These are phyloP conservation scores for Macaria liturata DNA, from an alignment of 2,888 invertebrate genomes.

Conservation along the genomic window DNA sequence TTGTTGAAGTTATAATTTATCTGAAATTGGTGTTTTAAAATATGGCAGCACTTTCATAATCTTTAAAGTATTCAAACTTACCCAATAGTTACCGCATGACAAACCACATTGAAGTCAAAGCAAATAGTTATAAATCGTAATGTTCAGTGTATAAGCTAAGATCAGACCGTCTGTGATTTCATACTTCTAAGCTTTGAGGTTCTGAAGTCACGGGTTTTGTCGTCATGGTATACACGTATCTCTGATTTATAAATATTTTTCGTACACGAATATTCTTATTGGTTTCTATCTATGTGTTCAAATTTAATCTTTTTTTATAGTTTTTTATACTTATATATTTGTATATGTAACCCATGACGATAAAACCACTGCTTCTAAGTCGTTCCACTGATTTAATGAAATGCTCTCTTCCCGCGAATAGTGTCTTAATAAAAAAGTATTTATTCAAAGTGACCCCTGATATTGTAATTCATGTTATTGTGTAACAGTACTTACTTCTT, in stretches of 20 bases:
- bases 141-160: constrained; percentile 18
- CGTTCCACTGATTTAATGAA: constrained; percentile 49
- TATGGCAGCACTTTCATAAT: no score
- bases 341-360: constrained; percentile 15
- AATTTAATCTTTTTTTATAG: no score
- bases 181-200: constrained; percentile 25
- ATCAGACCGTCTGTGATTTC: constrained; percentile 27
- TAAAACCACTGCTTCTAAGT: constrained; percentile 31
- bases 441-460: constrained; percentile 72
- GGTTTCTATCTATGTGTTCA: no score
- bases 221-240: constrained; percentile 9
- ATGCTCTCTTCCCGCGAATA: constrained; percentile 70
- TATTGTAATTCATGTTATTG: constrained; percentile 63
- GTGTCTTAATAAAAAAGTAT: constrained; percentile 60
- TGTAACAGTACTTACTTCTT: constrained; percentile 74
- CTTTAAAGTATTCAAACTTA: neutral
- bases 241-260: no score
- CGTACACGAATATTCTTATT: no score
- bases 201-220: constrained; percentile 13
- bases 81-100: constrained; percentile 20
- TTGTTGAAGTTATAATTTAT: no score
- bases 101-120: constrained; percentile 6
- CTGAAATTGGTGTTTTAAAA: no score
- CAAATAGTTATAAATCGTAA: constrained; percentile 11
- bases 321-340: no score